A percentile compares a stretch with the other conserved stretches of the same genome.
phyloP scores from a whole-genome alignment of 2,113 vertebrate genomes.

The Cololabis saira region DNA sequence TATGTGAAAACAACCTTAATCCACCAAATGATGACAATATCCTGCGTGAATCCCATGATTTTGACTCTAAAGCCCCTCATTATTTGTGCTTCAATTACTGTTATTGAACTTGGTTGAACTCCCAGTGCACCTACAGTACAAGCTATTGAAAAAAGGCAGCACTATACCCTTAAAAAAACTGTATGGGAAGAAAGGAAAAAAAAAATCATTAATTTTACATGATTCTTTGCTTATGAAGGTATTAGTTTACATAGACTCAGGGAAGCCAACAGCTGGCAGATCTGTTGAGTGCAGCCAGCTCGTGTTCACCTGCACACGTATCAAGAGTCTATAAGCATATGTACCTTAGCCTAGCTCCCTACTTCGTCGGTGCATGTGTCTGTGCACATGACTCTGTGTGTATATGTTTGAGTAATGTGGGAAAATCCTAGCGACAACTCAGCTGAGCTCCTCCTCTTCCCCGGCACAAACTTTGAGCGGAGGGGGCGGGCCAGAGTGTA shows the following conservation, averaged over 20 bases:
- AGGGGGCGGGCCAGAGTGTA: constrained; percentile 47
- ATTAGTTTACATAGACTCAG: constrained; percentile 32
- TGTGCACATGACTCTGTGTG: constrained; percentile 11
- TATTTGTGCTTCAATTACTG: too few species aligned
- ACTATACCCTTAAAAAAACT: not conserved
- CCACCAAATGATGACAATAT: constrained; percentile 25
- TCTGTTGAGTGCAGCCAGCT: constrained; percentile 35
- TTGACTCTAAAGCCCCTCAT: constrained; percentile 20
- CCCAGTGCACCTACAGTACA: not conserved
- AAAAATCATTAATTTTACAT: too few species aligned
- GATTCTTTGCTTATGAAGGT: constrained; percentile 3
- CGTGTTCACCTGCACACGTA: constrained; percentile 34
- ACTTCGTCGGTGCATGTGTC: not conserved
- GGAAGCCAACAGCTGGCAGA: constrained; percentile 56
- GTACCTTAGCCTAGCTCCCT: constrained; percentile 48
- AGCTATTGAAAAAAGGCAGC: not conserved
- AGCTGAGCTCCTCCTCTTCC: constrained; percentile 47
- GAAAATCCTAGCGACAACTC: constrained; percentile 53
- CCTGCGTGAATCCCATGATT: constrained; percentile 32
- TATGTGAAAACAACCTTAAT: constrained; percentile 9
- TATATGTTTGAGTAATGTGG: constrained; percentile 65
- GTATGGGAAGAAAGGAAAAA: not conserved
- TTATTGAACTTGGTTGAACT: too few species aligned
- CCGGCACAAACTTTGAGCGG: constrained; percentile 43
- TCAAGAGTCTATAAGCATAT: constrained; percentile 30